Base-by-base conservation (phyloP, 2,113 vertebrate species). In the Epinephelus lanceolatus region DNA sequence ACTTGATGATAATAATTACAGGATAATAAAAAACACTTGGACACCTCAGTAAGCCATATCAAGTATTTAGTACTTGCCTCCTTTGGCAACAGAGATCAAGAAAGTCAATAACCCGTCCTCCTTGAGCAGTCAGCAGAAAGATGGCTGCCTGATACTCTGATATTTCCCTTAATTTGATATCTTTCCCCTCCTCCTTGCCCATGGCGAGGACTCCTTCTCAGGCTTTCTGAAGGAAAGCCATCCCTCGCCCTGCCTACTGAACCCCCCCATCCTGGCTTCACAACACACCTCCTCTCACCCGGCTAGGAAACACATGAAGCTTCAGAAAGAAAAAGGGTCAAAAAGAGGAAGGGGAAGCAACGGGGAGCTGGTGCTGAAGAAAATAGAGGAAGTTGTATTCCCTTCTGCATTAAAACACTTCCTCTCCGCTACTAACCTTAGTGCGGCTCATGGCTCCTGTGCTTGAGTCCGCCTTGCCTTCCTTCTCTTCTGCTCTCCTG, bases 381-480 rank as follows among this genome's bases (percentile, higher is more conserved):
- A 27, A 80, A 81, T 0, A 83, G 79, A 90, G 87, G 91, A 90
- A 94, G 86, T 78, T 51, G 13, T 23, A 21, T 11, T 57, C 76
- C 45, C 25, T 62, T 18, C 3, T 59, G 62, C 71, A 71, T 71
- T 57, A 10, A 75, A 71, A 70, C 37, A 82, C 70, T 90, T 91
- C 84, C 72, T 56, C 53, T 75, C 66, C 73, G 53, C 10, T 33
- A 96, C 97, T 95, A 80, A 98, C 97, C 93, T 96, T 92, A 1
- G 86, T 70, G 25, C 89, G 81, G 86, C 87, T 96, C 91, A 94
- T 94, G 81, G 88, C 67, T 67, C 70, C 86, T 14, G 67, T 72
- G 56, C 78, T 74, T 74, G 78, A 67, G 57, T 91, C 90, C 68
- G 40, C 85, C 78, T 91, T 81, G 25, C 62, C 81, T 80, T 77